These are phyloP conservation scores for Nothocercus nigrocapillus DNA, from an alignment of 2,113 vertebrate species.

Conservation along the genomic window DNA sequence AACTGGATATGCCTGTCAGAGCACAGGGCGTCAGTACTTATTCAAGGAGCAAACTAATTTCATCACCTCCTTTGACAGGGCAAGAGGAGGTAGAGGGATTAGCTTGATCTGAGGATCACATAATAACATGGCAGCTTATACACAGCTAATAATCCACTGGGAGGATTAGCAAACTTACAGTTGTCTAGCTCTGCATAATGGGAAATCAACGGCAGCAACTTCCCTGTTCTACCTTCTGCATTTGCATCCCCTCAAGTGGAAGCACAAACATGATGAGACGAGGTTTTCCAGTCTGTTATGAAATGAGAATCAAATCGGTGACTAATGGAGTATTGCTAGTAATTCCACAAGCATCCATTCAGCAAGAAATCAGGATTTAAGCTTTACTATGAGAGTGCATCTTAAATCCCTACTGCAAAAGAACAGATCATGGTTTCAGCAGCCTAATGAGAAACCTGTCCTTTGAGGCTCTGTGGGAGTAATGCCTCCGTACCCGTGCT, in stretches of 20 bases:
- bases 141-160: conserved; percentile 52
- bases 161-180: conserved; percentile 48
- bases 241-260: conserved; percentile 50
- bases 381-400: not conserved
- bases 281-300: conserved; percentile 60
- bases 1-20: not conserved
- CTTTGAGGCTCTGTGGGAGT: not conserved
- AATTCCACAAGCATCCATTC: conserved; percentile 24
- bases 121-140: conserved; percentile 47
- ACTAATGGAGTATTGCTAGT: conserved; percentile 47
- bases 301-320: conserved; percentile 51
- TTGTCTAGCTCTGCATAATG: conserved; percentile 61
- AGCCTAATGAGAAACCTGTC: not conserved
- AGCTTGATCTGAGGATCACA: conserved; percentile 16
- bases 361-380: not conserved
- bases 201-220: conserved; percentile 1
- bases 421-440: accelerated
- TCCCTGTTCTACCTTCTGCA: not conserved
- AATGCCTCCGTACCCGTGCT: not conserved
- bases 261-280: conserved; percentile 53
- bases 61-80: conserved; percentile 4
- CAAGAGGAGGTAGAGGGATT: conserved; percentile 29
- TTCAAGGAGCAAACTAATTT: not conserved
- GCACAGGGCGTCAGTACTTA: not conserved
- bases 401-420: not conserved